Percentiles rank a stretch among this genome's conserved stretches.
phyloP scores from a whole-genome alignment of 2,888 invertebrate species.

The Diarsia rubi region DNA sequence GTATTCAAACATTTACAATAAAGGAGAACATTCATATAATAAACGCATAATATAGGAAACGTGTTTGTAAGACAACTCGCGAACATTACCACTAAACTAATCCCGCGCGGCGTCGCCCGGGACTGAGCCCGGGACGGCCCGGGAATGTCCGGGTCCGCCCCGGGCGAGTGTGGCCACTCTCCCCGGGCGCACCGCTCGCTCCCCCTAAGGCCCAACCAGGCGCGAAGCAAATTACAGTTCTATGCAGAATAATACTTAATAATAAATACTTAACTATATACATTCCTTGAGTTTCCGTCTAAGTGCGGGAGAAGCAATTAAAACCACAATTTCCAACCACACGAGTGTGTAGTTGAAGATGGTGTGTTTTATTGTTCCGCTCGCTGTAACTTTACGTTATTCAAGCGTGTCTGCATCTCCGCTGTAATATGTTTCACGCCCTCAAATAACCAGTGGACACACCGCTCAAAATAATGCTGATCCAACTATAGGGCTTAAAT shows the following conservation, averaged over 20 bases:
- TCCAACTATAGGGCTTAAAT: conserved; percentile 62
- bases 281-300: conserved; percentile 72
- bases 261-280: conserved; percentile 88
- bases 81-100: conserved; percentile 76
- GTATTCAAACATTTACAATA: conserved; percentile 90
- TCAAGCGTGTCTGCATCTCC: conserved; percentile 70
- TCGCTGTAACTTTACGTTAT: conserved; percentile 38
- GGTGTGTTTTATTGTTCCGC: conserved; percentile 34
- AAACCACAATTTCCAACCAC: conserved; percentile 55
- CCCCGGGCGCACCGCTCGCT: conserved; percentile 48
- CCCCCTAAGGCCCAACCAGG: conserved; percentile 71
- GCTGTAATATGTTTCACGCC: conserved; percentile 89
- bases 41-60: conserved; percentile 90
- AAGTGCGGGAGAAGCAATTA: conserved; percentile 65
- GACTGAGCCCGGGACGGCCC: conserved; percentile 20
- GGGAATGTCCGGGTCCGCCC: conserved; percentile 6
- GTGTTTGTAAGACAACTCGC: conserved; percentile 85
- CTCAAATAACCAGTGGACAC: conserved; percentile 70
- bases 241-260: conserved; percentile 85
- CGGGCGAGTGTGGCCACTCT: conserved; percentile 29
- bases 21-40: conserved; percentile 90
- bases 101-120: conserved; percentile 51
- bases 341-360: conserved; percentile 35
- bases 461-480: conserved; percentile 62
- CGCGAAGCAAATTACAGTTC: conserved; percentile 88